Conservation (phyloP, 2,113 vertebrate species). For the Percopsis transmontana region DNA sequence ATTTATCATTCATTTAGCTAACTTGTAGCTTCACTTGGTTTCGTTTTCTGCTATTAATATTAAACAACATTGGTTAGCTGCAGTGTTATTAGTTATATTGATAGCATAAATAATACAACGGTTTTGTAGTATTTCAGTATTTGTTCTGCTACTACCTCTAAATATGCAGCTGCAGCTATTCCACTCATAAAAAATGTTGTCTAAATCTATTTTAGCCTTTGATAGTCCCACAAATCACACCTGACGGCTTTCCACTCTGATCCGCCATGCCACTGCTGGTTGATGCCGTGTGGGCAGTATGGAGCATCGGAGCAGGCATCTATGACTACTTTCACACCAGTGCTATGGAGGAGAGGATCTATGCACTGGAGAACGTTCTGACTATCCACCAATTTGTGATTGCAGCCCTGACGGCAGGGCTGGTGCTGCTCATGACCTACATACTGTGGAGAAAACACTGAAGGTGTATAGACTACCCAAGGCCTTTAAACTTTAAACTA, state of each 20-base stretch:
- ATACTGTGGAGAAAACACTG: slow-evolving; percentile 72
- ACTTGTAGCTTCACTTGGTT: no score
- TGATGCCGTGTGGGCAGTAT: slow-evolving; percentile 73
- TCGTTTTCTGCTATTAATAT: no score
- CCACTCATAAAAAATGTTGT: no score
- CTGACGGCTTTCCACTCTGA: slow-evolving; percentile 1
- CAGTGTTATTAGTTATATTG: no score
- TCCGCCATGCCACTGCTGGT: slow-evolving; percentile 67
- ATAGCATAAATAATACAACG: no score
- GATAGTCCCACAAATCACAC: slow-evolving; percentile 1
- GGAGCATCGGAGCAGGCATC: slow-evolving; percentile 72
- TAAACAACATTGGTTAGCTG: no score
- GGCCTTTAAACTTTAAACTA: neutral
- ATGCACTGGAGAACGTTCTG: slow-evolving; percentile 70
- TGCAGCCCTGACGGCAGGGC: slow-evolving; percentile 58
- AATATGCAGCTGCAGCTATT: no score
- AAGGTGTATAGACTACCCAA: slow-evolving; percentile 3
- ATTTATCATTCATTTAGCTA: no score
- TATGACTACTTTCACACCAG: slow-evolving; percentile 79
- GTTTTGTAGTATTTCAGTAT: neutral
- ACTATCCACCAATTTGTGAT: slow-evolving; percentile 76
- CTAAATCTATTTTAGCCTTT: slow-evolving; percentile 32
- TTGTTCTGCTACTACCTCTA: neutral
- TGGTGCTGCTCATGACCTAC: slow-evolving; percentile 72
- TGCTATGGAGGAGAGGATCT: slow-evolving; percentile 77